Evolutionary conservation across 92 coral and sea anemone genomes (phyloP).

Genomic region (Bergia sp.): DNA sequence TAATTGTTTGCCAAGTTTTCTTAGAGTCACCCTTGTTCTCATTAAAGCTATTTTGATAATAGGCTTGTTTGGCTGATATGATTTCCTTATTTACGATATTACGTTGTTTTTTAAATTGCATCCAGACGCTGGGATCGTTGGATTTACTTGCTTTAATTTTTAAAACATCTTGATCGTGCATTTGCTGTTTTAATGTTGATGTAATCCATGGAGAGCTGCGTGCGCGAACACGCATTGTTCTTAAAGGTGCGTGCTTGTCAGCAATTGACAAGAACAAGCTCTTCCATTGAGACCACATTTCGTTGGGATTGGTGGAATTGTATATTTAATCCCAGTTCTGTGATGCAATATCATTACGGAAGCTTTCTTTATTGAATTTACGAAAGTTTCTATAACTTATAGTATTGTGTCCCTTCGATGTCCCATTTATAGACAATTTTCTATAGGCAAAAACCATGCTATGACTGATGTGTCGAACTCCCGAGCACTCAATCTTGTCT

Average conservation of each 20-base stretch:
- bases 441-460: slow-evolving; percentile 55
- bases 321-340: slow-evolving; percentile 56
- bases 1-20: slow-evolving; percentile 60
- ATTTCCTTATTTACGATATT: slow-evolving; percentile 52
- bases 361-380: slow-evolving; percentile 40
- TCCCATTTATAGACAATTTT: slow-evolving; percentile 34
- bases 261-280: slow-evolving; percentile 18
- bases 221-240: slow-evolving; percentile 51
- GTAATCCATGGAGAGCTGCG: slow-evolving; percentile 73
- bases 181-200: slow-evolving; percentile 45
- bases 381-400: slow-evolving; percentile 42
- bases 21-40: slow-evolving; percentile 49
- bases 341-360: slow-evolving; percentile 50
- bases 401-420: slow-evolving; percentile 30
- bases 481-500: slow-evolving; percentile 60
- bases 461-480: slow-evolving; percentile 57
- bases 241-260: slow-evolving; percentile 53
- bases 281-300: slow-evolving; percentile 49
- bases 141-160: slow-evolving; percentile 52
- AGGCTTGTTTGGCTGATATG: slow-evolving; percentile 47
- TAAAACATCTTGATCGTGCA: slow-evolving; percentile 56
- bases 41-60: slow-evolving; percentile 50
- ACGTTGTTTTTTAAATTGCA: slow-evolving; percentile 45
- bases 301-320: slow-evolving; percentile 51
- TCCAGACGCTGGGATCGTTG: slow-evolving; percentile 45